Conservation (phyloP, 2,888 invertebrate species). For the Thecophora atra region DNA sequence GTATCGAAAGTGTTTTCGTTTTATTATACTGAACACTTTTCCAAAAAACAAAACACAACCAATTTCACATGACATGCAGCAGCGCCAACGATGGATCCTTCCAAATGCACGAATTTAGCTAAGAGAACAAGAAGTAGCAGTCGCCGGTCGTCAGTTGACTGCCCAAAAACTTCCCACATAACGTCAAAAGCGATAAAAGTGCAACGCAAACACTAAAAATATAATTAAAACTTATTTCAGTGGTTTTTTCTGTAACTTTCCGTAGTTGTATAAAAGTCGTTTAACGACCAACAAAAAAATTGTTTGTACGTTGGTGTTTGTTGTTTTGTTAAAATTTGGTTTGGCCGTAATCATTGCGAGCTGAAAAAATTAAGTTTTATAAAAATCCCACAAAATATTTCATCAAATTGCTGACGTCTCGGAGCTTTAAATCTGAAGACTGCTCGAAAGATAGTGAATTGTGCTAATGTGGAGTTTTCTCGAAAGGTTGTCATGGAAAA, state of each 20-base stretch:
- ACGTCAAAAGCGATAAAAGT: constrained; percentile 33
- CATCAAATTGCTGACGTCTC: constrained; percentile 14
- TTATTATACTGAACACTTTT: not conserved
- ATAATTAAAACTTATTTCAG: constrained; percentile 37
- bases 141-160: no score
- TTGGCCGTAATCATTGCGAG: not conserved
- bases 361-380: not conserved
- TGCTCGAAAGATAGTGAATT: not conserved
- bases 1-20: not conserved
- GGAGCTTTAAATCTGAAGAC: not conserved
- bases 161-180: no score
- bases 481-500: no score
- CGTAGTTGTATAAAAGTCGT: not conserved
- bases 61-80: not conserved
- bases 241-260: not conserved
- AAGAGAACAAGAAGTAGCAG: not conserved
- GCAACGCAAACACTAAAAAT: constrained; percentile 35
- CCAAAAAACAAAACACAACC: not conserved
- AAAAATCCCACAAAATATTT: constrained; percentile 18
- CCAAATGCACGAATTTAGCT: not conserved
- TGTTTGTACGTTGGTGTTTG: not conserved
- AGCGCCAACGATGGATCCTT: not conserved
- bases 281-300: constrained; percentile 23
- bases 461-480: no score
- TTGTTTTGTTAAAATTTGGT: not conserved